Conservation (phyloP, 2,888 invertebrate genomes). For the Teleogryllus oceanicus region DNA sequence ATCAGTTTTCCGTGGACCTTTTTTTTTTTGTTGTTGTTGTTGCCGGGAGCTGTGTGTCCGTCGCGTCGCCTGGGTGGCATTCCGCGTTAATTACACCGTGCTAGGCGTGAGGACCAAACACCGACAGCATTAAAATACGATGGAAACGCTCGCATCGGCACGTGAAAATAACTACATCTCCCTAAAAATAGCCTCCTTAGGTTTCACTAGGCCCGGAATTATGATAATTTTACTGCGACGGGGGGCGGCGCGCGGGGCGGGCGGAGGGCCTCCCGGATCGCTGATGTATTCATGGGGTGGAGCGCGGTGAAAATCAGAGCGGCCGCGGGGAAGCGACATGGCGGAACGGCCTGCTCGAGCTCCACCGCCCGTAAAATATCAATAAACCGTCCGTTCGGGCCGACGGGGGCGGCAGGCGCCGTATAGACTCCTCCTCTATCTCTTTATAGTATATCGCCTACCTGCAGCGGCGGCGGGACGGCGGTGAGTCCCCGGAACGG, state of each 20-base stretch:
- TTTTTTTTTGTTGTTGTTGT: background rate
- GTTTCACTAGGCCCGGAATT: background rate
- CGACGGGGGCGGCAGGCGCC: background rate
- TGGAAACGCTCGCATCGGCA: background rate
- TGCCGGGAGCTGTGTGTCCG: too few species aligned
- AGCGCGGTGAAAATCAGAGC: background rate
- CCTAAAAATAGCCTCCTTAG: constrained; percentile 1
- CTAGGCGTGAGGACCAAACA: background rate
- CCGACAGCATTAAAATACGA: background rate
- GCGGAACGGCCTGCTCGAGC: background rate
- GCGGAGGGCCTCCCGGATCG: background rate
- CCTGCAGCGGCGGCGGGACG: background rate
- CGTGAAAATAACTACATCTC: constrained; percentile 3
- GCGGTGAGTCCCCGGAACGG: background rate
- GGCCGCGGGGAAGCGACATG: background rate
- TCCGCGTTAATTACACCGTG: too few species aligned
- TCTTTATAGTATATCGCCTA: constrained; percentile 5
- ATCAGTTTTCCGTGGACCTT: background rate
- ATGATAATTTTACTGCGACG: background rate
- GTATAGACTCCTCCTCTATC: background rate
- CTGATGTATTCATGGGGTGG: constrained; percentile 4
- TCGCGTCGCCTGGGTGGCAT: too few species aligned
- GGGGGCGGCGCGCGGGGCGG: background rate
- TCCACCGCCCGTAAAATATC: background rate
- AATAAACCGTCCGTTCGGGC: constrained; percentile 1